A percentile compares a stretch with the other conserved stretches of the same genome.
These are phyloP conservation scores for Paraplagusia blochii DNA, from an alignment of 2,113 vertebrate species.

Conservation along the genomic window DNA sequence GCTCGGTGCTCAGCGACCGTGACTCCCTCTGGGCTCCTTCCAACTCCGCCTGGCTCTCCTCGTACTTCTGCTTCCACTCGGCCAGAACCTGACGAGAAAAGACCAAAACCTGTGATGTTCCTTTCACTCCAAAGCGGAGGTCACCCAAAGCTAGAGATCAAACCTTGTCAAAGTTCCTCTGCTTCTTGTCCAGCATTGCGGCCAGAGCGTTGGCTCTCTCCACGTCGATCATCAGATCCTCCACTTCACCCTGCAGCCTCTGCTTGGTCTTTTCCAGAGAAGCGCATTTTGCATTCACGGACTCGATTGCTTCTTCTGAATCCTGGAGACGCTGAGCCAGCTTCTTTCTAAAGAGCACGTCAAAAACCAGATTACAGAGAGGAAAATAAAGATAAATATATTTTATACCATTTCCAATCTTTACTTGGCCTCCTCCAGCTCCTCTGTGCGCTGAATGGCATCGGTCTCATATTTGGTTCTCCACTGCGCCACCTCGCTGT, in stretches of 20 bases:
- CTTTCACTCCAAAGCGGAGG: not conserved
- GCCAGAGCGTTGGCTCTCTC: constrained; percentile 72
- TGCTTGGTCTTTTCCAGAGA: constrained; percentile 88
- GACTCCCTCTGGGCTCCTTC: constrained; percentile 78
- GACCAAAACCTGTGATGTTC: not conserved
- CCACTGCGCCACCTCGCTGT: constrained; percentile 68
- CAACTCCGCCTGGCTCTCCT: constrained; percentile 78
- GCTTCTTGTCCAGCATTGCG: constrained; percentile 73
- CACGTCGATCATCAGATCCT: constrained; percentile 72
- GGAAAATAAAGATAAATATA: not conserved
- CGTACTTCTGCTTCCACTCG: constrained; percentile 84
- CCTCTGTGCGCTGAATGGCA: constrained; percentile 69
- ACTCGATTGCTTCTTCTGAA: constrained; percentile 68
- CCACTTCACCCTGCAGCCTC: constrained; percentile 68
- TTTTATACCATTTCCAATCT: not conserved
- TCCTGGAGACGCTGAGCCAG: constrained; percentile 83
- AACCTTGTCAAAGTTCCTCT: constrained; percentile 82
- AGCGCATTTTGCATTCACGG: constrained; percentile 80
- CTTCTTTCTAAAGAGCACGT: constrained; percentile 77
- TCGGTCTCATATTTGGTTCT: constrained; percentile 68
- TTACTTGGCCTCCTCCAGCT: constrained; percentile 68
- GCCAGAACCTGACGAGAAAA: constrained; percentile 71
- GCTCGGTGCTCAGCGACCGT: constrained; percentile 74
- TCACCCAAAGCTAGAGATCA: not conserved
- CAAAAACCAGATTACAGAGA: constrained; percentile 17